These are phyloP conservation scores for Amitus sp. DNA, from an alignment of 2,888 invertebrate genomes.

Conservation along the genomic window DNA sequence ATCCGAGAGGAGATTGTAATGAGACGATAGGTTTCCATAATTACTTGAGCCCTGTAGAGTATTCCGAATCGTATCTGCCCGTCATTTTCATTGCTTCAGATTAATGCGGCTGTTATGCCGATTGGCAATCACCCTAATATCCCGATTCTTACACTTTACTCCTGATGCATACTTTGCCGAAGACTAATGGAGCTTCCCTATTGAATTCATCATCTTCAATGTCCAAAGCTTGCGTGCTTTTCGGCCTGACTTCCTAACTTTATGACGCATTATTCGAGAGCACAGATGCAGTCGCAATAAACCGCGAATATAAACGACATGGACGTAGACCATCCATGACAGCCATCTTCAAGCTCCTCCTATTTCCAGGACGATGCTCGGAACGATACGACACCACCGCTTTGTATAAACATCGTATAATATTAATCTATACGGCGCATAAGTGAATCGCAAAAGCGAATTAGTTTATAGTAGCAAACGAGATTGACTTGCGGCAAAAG, in stretches of 20 bases:
- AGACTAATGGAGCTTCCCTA: too few species aligned
- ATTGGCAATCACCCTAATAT: too few species aligned
- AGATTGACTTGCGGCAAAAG: background rate
- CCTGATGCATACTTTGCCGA: too few species aligned
- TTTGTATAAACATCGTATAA: conserved; percentile 24
- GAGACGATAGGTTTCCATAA: too few species aligned
- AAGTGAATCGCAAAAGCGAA: conserved; percentile 29
- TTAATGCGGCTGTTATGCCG: background rate
- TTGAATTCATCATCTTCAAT: background rate
- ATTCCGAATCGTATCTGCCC: background rate
- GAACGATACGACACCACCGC: conserved; percentile 30
- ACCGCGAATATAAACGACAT: conserved; percentile 24
- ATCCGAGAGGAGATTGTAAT: too few species aligned
- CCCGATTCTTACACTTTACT: too few species aligned
- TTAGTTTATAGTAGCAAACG: conserved; percentile 23
- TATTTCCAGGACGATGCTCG: conserved; percentile 1
- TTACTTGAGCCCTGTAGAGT: too few species aligned
- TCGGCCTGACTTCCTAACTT: conserved; percentile 14
- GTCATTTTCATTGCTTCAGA: background rate
- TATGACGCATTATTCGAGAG: conserved; percentile 21
- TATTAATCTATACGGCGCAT: conserved; percentile 18
- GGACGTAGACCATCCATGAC: conserved; percentile 20
- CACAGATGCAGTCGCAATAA: conserved; percentile 31
- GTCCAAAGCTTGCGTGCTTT: background rate
- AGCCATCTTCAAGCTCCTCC: background rate